These are phyloP conservation scores for Manduca sexta DNA, from an alignment of 1,140 invertebrate species.

Conservation along the genomic window DNA sequence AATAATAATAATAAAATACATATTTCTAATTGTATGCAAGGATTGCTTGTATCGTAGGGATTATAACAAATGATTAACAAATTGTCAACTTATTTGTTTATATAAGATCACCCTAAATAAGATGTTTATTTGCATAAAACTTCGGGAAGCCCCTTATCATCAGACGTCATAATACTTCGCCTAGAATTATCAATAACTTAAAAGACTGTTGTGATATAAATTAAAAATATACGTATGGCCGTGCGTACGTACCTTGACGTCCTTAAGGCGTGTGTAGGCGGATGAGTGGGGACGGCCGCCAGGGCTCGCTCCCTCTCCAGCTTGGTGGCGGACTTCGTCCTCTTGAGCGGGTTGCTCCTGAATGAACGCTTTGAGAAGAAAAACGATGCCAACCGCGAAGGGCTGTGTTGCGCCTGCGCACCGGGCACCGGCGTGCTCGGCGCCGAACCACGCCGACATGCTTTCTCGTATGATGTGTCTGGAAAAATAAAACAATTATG, in stretches of 20 bases:
- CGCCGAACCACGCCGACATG: slow-evolving; percentile 87
- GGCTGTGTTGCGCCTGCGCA: slow-evolving; percentile 60
- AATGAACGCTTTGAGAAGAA: slow-evolving; percentile 94
- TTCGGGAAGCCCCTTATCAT: no score
- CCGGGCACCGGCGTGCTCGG: slow-evolving; percentile 87
- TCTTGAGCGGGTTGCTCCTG: slow-evolving; percentile 90
- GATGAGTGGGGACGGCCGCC: slow-evolving; percentile 64
- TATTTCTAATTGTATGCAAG: no score
- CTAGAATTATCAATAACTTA: no score
- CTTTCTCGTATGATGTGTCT: slow-evolving; percentile 94
- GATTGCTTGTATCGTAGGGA: no score
- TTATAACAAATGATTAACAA: no score
- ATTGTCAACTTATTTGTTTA: no score
- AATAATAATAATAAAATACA: no score
- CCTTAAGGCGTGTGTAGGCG: slow-evolving; percentile 74
- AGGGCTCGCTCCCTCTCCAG: slow-evolving; percentile 79
- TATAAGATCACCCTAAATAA: no score
- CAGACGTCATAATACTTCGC: no score
- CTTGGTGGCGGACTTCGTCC: slow-evolving; percentile 94
- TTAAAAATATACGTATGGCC: no score
- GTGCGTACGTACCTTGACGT: slow-evolving; percentile 77
- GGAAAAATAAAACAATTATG: slow-evolving; percentile 57
- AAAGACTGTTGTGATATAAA: background rate
- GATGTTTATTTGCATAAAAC: no score
- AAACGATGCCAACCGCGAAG: slow-evolving; percentile 77